Percentiles rank a stretch among this genome's conserved stretches.
phyloP scores from a whole-genome alignment of 1,140 invertebrate species.

The Acromyrmex charruanus region DNA sequence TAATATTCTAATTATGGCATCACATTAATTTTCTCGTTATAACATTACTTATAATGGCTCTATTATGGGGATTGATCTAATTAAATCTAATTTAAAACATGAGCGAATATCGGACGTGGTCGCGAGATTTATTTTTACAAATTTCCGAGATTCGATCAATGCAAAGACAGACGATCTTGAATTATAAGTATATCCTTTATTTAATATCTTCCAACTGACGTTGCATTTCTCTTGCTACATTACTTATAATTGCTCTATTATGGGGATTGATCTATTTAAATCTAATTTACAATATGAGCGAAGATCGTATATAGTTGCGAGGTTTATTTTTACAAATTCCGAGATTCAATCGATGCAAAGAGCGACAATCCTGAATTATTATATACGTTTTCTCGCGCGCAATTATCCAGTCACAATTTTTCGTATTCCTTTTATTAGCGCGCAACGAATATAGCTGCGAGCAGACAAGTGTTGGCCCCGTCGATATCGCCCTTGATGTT shows the following conservation, averaged over 20 bases:
- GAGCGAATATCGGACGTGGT: neutral
- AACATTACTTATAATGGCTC: neutral
- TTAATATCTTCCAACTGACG: neutral
- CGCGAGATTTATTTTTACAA: conserved; percentile 56
- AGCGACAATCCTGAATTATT: conserved; percentile 36
- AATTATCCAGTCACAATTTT: conserved; percentile 8
- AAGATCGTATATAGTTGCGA: neutral
- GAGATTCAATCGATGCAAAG: conserved; percentile 31
- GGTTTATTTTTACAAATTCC: conserved; percentile 64
- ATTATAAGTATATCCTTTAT: neutral
- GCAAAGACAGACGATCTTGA: conserved; percentile 28
- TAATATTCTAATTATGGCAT: neutral
- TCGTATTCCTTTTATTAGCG: conserved; percentile 58
- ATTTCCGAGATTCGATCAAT: conserved; percentile 42
- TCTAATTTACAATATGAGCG: neutral
- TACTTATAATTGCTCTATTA: conserved; percentile 5
- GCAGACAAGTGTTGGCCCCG: neutral
- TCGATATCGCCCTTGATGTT: conserved; percentile 41
- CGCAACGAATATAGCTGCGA: conserved; percentile 50
- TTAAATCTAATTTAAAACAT: conserved; percentile 1
- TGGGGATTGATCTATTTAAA: conserved; percentile 14
- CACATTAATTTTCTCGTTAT: neutral
- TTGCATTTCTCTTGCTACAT: neutral
- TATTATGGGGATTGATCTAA: conserved; percentile 15
- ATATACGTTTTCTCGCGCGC: neutral